These are phyloP conservation scores for Myotis brandtii DNA, from an alignment of 2,113 vertebrate species.

Conservation along the genomic window DNA sequence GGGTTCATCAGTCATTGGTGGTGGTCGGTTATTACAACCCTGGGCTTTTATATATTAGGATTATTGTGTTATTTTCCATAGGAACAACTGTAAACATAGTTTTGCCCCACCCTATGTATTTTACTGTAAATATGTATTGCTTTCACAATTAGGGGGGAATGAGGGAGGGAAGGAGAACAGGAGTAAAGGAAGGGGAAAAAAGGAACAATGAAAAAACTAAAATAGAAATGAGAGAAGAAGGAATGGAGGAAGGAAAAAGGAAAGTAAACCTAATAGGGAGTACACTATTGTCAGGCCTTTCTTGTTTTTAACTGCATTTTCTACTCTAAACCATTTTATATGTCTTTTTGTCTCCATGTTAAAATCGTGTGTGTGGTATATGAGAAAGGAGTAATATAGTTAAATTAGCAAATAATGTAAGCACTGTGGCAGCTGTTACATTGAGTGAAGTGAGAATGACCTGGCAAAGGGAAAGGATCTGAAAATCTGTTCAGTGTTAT, in stretches of 20 bases:
- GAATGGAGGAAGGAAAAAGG: background rate
- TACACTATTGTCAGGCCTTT: background rate
- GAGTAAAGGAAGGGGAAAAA: background rate
- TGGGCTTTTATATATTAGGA: too few species aligned
- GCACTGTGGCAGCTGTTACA: slow-evolving; percentile 59
- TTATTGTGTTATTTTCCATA: background rate
- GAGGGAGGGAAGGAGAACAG: background rate
- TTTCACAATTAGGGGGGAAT: background rate
- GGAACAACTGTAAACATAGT: background rate
- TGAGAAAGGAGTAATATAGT: slow-evolving; percentile 42
- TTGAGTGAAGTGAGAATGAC: slow-evolving; percentile 56
- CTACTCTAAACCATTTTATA: slow-evolving; percentile 25
- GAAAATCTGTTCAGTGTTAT: slow-evolving; percentile 70
- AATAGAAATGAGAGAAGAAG: background rate
- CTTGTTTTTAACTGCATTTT: slow-evolving; percentile 45
- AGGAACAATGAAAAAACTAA: background rate
- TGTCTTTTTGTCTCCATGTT: background rate
- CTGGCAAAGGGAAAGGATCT: slow-evolving; percentile 53
- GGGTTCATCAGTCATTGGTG: too few species aligned
- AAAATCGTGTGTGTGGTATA: background rate
- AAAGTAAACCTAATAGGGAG: background rate
- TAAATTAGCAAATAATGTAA: slow-evolving; percentile 63
- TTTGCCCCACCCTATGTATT: background rate
- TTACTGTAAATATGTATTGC: background rate
- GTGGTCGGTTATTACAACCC: too few species aligned